Base-by-base conservation (phyloP, 1,140 invertebrate species). In the Pomacea maculata region DNA sequence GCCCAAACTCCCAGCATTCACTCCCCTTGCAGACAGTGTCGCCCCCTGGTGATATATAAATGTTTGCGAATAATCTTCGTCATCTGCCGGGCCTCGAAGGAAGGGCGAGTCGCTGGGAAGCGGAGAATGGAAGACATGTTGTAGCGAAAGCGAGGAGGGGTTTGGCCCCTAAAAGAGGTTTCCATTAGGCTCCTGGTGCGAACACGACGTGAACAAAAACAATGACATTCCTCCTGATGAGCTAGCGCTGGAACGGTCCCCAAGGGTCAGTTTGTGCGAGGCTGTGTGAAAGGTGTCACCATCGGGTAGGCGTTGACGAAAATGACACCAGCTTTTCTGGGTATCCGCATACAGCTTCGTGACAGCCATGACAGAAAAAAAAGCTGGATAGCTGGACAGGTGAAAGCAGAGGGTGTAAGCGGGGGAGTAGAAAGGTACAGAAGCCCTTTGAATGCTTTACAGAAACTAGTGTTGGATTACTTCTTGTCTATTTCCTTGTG, bases 11-110 rank as follows among this genome's bases (percentile, higher is more conserved):
- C 63, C 75, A 52, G 75, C 63, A 63, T 67, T 65, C 55, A 29
- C 11, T 34, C 65, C 78, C 21, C 65, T 45, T 57, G 12, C 61
- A 61, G 5, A 9, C 34, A 25, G 29, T 34, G 29, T 21, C 65
- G 55, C 78, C 71, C 78, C 61, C 68, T 80, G 29, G 21, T 19
- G 71, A 25, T 71, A 52, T n/a, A 29, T 29, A 80, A 80, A 80
- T 74, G 71, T 63, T 80, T 73, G 61, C 61, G 78, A 25, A 80
- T 70, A 80, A 80, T 80, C 63, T 74, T 34, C 76, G 15, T 45
- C 14, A 45, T 65, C 25, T 65, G 61, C 8, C n/a, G 29, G 19
- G n/a, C 25, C 57, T 61, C 12, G 34, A 29, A 34, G 54, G 25
- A 11, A 75, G 14, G 55, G 55, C 19, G n/a, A 75, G 21, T n/a